Base-by-base conservation (phyloP, 2,113 vertebrate species). In the Catagonus wagneri region DNA sequence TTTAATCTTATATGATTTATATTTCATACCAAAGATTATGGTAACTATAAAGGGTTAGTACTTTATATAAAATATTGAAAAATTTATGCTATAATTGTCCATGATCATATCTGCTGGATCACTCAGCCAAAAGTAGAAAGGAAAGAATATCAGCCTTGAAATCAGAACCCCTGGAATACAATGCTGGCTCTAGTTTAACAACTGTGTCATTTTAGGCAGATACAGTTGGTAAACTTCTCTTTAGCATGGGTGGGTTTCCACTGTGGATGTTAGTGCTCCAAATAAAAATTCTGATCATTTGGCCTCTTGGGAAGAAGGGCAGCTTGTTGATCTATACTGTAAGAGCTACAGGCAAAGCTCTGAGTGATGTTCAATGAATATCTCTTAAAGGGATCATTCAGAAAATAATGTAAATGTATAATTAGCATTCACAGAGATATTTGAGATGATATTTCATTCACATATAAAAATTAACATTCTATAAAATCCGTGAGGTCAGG, bases 1-100 rank as follows among this genome's bases (percentile, higher is more conserved):
- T 96, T 83, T 80, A 86, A 89, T 96, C 94, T 87, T 94, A 34
- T 69, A 75, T 80, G 60, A 83, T 4, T 87, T 66, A 83, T 71
- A 74, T 63, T 80, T 61, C 23, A 87, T 80, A 71, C 32, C n/a
- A 65, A 93, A 94, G 17, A 69, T 27, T 44, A 75, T 83, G 29
- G 88, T 89, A 81, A 76, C 34, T 86, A 81, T 65, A 83, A 83
- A 22, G 4, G 68, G 54, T 50, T 1, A 12, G n/a, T 69, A 4
- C 22, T 72, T 81, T 89, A 50, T 50, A 29, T 7, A 32, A 60
- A 68, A 95, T 89, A 94, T 54, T 96, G 7, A 6, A 95, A 93
- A 34, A 52, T 74, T 74, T 92, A 88, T 78, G 32, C 39, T 83
- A 39, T 96, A 89, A 94, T 86, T 76, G 39, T 14, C 15, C 32